These are phyloP conservation scores for Perca fluviatilis DNA, from an alignment of 2,113 vertebrate genomes.

Conservation along the genomic window DNA sequence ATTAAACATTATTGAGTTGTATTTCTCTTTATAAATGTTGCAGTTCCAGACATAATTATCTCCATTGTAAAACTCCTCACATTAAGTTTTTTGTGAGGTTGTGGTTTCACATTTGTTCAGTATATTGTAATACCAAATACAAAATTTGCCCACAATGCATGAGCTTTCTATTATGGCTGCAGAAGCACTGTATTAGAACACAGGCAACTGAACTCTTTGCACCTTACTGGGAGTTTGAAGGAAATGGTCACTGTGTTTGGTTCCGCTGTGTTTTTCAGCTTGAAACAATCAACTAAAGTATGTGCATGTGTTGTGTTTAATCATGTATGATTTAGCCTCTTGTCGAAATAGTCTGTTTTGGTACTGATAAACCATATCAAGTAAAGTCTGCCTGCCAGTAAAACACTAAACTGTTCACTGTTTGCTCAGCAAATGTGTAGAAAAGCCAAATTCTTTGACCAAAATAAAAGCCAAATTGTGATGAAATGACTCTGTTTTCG, in stretches of 20 bases:
- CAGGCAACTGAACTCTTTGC: neutral
- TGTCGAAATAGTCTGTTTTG: constrained; percentile 52
- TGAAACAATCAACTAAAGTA: constrained; percentile 54
- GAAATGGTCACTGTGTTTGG: neutral
- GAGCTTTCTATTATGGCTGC: neutral
- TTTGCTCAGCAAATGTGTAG: constrained; percentile 29
- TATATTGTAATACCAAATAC: neutral
- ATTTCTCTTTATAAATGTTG: neutral
- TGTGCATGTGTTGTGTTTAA: constrained; percentile 33
- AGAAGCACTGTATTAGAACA: neutral
- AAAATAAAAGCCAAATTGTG: constrained; percentile 20
- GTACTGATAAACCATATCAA: constrained; percentile 49
- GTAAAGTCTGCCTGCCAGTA: constrained; percentile 28
- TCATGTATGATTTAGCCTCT: constrained; percentile 30
- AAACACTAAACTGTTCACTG: constrained; percentile 25
- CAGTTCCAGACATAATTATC: neutral
- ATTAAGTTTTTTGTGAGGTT: neutral
- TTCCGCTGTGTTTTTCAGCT: neutral
- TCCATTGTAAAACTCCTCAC: neutral
- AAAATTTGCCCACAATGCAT: neutral
- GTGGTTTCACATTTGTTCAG: neutral
- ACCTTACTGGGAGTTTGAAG: neutral
- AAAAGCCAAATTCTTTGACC: constrained; percentile 45
- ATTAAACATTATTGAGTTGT: neutral
- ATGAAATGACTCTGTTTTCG: neutral